These are phyloP conservation scores for Petrolisthes cinctipes DNA, from an alignment of 2,888 invertebrate genomes.

Conservation along the genomic window DNA sequence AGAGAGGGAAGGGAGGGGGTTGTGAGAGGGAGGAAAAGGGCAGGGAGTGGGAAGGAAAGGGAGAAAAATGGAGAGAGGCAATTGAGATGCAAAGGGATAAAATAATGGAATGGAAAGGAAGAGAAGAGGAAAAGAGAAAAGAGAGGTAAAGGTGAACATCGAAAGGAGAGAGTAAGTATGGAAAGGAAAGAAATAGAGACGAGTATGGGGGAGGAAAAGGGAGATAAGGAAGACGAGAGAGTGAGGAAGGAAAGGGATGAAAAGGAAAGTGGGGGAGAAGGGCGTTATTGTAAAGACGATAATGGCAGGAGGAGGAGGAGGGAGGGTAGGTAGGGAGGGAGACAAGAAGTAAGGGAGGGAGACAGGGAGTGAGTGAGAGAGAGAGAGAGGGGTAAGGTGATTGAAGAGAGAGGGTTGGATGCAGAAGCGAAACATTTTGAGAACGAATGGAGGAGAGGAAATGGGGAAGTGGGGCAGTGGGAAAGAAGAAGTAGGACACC, in stretches of 20 bases:
- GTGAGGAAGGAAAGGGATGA: neutral
- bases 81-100: neutral
- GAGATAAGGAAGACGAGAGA: neutral
- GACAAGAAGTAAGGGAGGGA: neutral
- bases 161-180: neutral
- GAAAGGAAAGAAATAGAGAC: neutral
- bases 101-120: neutral
- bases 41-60: neutral
- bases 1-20: neutral
- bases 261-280: neutral
- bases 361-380: constrained; percentile 6
- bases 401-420: neutral
- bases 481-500: neutral
- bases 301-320: neutral
- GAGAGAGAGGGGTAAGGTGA: neutral
- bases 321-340: neutral
- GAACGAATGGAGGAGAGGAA: neutral
- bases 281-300: neutral
- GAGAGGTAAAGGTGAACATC: neutral
- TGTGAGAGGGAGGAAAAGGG: neutral
- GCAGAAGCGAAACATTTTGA: neutral
- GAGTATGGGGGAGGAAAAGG: neutral
- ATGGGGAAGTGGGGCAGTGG: neutral
- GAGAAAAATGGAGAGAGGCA: neutral
- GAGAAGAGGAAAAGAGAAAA: neutral